Evolutionary conservation across 2,113 vertebrate genomes (phyloP), one percentile per base, ranked within the genome.

Genomic region (Polypterus bichir): DNA sequence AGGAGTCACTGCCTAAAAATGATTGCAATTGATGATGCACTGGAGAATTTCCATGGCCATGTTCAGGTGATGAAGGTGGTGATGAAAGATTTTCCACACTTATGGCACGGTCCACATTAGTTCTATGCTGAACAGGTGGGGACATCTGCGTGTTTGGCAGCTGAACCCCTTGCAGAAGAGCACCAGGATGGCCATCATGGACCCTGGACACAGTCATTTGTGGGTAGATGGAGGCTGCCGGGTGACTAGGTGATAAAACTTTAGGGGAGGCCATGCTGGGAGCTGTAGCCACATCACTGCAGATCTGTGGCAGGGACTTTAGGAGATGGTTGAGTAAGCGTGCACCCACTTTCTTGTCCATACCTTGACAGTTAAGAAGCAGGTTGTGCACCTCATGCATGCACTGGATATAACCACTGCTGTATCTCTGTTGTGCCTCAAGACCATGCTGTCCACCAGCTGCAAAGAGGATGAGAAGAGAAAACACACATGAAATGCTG

Each of bases 351-450:
- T 68, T 63, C 66, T 78, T 74, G 73, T 78, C 76, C 76, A 76
- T 70, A 44, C 74, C 73, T 3, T 71, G 68, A 70, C 73, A 78
- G 66, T 62, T 74, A n/a, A 76, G 63, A 10, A 78, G 72, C 49
- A 78, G 66, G 65, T 78, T 78, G 61, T 78, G 76, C n/a, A 78
- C 76, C 72, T 78, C 76, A 2, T 78, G 76, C 71, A 78, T 74
- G 66, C 76, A 78, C 54, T 78, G 76, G 48, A 78, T 78, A 60
- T 78, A 78, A 46, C 76, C 76, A 7, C 65, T 74, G 49, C 76
- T 72, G 67, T 76, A 78, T 9, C 76, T 71, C 62, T 78, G 76
- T 46, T 65, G 76, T 8, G 74, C 74, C 54, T 78, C 76, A 45
- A 74, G 72, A 6, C 67, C 67, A 51, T 58, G 10, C 65, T 4